phyloP scores from a whole-genome alignment of 2,888 invertebrate genomes.

The Nymphalis c-album region DNA sequence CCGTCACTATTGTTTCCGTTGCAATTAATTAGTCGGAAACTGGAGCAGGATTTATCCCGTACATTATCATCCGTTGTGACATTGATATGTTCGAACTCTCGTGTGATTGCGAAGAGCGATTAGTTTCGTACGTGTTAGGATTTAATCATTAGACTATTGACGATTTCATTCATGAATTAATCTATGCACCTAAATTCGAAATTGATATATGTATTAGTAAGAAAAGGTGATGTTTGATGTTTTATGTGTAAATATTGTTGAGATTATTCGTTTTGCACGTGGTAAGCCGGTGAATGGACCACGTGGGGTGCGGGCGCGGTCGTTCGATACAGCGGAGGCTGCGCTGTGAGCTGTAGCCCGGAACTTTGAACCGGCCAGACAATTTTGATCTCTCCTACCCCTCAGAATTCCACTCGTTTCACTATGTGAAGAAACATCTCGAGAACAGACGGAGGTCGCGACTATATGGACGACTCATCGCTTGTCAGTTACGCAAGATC shows the following conservation, averaged over 20 bases:
- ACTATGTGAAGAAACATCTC: slow-evolving; percentile 32
- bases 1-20: slow-evolving; percentile 39
- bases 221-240: not conserved
- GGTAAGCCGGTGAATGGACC: slow-evolving; percentile 51
- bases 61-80: slow-evolving; percentile 33
- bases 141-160: not conserved
- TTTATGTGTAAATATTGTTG: slow-evolving; percentile 2
- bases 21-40: slow-evolving; percentile 40
- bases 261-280: slow-evolving; percentile 43
- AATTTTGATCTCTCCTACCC: slow-evolving; percentile 51
- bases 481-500: slow-evolving; percentile 56
- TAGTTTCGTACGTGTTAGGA: not conserved
- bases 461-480: slow-evolving; percentile 47
- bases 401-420: slow-evolving; percentile 22
- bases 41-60: slow-evolving; percentile 35
- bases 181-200: not conserved
- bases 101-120: not conserved
- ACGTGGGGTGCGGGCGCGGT: slow-evolving; percentile 53
- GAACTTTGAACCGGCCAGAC: slow-evolving; percentile 49
- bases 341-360: slow-evolving; percentile 52
- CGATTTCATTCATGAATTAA: not conserved
- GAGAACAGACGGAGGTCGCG: slow-evolving; percentile 53
- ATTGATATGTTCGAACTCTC: slow-evolving; percentile 21
- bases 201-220: not conserved
- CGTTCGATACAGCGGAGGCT: slow-evolving; percentile 59